These are phyloP conservation scores for Pollachius pollachius DNA, from an alignment of 2,113 vertebrate genomes.

Conservation along the genomic window DNA sequence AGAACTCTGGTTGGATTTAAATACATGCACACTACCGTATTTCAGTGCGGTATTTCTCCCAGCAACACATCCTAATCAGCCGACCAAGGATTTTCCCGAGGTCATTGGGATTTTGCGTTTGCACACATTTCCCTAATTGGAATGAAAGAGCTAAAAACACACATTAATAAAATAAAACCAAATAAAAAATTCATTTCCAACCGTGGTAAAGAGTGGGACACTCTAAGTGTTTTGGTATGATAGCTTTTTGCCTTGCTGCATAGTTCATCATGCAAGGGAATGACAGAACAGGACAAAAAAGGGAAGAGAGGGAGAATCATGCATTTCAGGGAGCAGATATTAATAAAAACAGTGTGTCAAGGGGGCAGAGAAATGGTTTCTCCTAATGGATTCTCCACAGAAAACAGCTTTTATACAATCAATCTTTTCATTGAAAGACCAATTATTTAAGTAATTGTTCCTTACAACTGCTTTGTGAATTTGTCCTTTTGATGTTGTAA, in stretches of 20 bases:
- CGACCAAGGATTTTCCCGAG: slow-evolving; percentile 14
- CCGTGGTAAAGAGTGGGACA: slow-evolving; percentile 60
- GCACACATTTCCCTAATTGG: slow-evolving; percentile 12
- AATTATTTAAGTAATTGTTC: slow-evolving; percentile 83
- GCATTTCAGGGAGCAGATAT: slow-evolving; percentile 77
- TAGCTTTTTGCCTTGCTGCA: slow-evolving; percentile 51
- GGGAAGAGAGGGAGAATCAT: slow-evolving; percentile 59
- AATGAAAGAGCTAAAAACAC: slow-evolving; percentile 15
- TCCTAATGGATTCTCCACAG: slow-evolving; percentile 79
- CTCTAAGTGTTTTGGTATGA: slow-evolving; percentile 68
- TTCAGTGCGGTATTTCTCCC: too few species aligned
- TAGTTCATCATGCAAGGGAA: slow-evolving; percentile 68
- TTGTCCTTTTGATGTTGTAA: slow-evolving; percentile 73
- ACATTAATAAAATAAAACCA: slow-evolving; percentile 25
- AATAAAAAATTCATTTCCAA: background rate
- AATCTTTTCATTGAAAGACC: slow-evolving; percentile 76
- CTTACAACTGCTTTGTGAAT: slow-evolving; percentile 75
- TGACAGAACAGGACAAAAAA: slow-evolving; percentile 59
- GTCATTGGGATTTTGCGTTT: slow-evolving; percentile 14
- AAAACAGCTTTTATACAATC: slow-evolving; percentile 82
- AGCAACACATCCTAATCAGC: background rate
- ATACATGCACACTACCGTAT: too few species aligned
- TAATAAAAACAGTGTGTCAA: slow-evolving; percentile 80
- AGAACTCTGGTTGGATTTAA: too few species aligned
- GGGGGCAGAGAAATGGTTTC: slow-evolving; percentile 74